Base-by-base conservation (phyloP, 2,113 vertebrate genomes). In the Monopterus albus region DNA sequence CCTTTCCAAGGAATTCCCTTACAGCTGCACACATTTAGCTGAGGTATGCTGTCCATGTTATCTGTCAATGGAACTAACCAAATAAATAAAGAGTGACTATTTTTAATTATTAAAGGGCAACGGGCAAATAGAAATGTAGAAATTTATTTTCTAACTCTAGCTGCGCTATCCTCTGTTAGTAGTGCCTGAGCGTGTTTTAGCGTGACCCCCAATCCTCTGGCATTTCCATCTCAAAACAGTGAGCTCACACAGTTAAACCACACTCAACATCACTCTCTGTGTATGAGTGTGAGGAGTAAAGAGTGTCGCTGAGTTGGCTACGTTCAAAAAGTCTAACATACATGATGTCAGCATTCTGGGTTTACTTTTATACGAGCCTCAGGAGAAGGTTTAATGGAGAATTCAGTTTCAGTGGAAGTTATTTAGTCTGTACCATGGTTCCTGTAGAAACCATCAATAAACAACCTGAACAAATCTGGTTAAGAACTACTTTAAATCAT, bases 171-270 rank as follows among this genome's bases (percentile, higher is more conserved):
- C 75, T 35, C 51, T 71, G 5, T 46, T 50, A 39, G 62, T 50
- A 25, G 40, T 26, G 63, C 66, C 38, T 52, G 9, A 76, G 45
- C 64, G 57, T 55, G 57, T 82, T 72, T 74, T 56, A 82, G 75
- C 57, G 59, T 85, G 73, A 86, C 71, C 84, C n/a, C 82, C 81
- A 81, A 50, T 85, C 75, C 71, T 82, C 72, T 78, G 91, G 82
- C 75, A 88, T 92, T 90, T 90, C 88, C 86, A 88, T 90, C 35
- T 86, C 71, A 82, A 89, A 91, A 91, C 85, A 91, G 82, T 88
- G 83, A 91, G 77, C 85, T 90, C 90, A 92, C 86, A 82, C 79
- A 71, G 73, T 67, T 88, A 88, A 76, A 83, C 82, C 78, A 50
- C 74, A 75, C 52, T 79, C 66, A 69, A 90, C 89, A 89, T 89